Evolutionary conservation across 2,888 invertebrate genomes (phyloP).

Genomic region (Hirtodrosophila duncani): DNA sequence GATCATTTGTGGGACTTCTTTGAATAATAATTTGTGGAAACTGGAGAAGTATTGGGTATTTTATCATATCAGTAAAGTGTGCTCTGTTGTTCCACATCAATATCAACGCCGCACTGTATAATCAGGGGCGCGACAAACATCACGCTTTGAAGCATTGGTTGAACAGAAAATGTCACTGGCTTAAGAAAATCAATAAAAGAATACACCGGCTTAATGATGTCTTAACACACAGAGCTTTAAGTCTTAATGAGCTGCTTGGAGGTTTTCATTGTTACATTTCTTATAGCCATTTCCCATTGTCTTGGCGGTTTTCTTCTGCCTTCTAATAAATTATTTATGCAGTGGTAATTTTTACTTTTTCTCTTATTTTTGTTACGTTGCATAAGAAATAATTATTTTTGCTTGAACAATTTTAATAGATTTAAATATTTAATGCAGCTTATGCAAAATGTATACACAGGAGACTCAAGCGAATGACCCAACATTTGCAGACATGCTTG

Average conservation of each 20-base stretch:
- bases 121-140: constrained; percentile 40
- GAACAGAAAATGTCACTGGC: too few species aligned
- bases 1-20: too few species aligned
- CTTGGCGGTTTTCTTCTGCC: constrained; percentile 6
- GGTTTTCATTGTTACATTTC: constrained; percentile 39
- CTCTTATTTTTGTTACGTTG: constrained; percentile 10
- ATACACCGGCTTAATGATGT: too few species aligned
- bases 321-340: constrained; percentile 5
- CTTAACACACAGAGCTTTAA: too few species aligned
- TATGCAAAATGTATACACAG: too few species aligned
- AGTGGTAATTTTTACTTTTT: constrained; percentile 4
- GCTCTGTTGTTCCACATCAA: neutral
- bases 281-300: constrained; percentile 16
- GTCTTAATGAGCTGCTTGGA: constrained; percentile 46
- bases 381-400: neutral
- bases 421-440: neutral
- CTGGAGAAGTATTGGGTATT: too few species aligned
- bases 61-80: too few species aligned
- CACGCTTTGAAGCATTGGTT: constrained; percentile 57
- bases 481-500: too few species aligned
- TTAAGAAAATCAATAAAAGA: constrained; percentile 55
- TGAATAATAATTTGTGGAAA: too few species aligned
- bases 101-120: neutral
- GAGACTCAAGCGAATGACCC: too few species aligned
- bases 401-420: neutral